phyloP scores from a whole-genome alignment of 2,888 invertebrate species.

The Mesorhabditis belari region DNA sequence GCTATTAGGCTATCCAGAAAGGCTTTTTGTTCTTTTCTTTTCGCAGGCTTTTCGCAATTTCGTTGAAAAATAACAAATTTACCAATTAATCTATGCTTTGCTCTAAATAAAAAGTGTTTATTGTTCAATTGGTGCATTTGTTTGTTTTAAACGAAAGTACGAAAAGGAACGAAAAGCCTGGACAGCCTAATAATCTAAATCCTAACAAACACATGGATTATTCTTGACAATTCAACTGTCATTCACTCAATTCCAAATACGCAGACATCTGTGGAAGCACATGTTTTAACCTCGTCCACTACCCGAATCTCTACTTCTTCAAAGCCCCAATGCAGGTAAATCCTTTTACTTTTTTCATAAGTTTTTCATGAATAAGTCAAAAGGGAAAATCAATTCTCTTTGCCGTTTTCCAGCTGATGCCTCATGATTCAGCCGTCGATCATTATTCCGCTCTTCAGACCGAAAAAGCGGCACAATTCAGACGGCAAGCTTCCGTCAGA shows the following conservation, averaged over 20 bases:
- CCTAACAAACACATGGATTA: no score
- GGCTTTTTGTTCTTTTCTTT: no score
- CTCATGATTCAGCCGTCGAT: slow-evolving; percentile 94
- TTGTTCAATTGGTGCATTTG: no score
- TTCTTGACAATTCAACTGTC: no score
- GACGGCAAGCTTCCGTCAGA: slow-evolving; percentile 41
- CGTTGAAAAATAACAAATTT: no score
- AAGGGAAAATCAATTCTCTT: background rate
- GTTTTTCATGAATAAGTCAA: background rate
- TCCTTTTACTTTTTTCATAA: background rate
- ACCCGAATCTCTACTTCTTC: slow-evolving; percentile 98
- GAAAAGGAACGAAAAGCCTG: no score
- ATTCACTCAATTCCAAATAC: slow-evolving; percentile 59
- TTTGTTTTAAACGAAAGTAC: no score
- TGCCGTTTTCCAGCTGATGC: slow-evolving; percentile 74
- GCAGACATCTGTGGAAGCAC: slow-evolving; percentile 93
- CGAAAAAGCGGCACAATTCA: slow-evolving; percentile 18
- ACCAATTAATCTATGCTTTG: background rate
- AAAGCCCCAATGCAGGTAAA: slow-evolving; percentile 71
- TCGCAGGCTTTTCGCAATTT: no score
- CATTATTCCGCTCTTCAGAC: slow-evolving; percentile 59
- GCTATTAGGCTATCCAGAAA: no score
- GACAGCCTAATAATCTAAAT: no score
- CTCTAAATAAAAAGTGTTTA: no score
- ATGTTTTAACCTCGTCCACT: slow-evolving; percentile 87